Conservation (phyloP, 2,888 invertebrate species). For the Biston stratarius region DNA sequence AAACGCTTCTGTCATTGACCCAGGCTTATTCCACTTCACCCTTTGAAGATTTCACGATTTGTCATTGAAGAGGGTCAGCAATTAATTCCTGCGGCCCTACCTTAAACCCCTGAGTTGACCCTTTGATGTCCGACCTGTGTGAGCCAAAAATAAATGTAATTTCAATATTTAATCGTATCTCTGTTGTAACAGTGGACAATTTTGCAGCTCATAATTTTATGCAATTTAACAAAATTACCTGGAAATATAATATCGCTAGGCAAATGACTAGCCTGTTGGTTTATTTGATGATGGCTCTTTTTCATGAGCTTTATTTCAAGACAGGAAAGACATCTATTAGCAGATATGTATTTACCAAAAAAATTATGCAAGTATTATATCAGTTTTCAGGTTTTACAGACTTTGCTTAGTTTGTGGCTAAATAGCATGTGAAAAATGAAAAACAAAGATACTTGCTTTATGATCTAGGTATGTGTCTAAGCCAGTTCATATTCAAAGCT, state of each 20-base stretch:
- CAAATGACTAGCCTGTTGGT: no score
- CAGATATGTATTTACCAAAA: no score
- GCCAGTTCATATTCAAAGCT: no score
- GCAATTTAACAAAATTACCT: not conserved
- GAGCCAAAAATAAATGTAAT: constrained; percentile 14
- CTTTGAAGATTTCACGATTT: constrained; percentile 37
- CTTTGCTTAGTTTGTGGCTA: no score
- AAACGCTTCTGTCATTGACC: constrained; percentile 16
- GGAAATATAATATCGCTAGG: not conserved
- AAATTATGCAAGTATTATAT: no score
- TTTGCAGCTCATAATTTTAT: not conserved
- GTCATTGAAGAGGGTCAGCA: constrained; percentile 37
- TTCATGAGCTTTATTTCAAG: no score
- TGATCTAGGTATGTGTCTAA: no score
- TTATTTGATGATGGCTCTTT: no score
- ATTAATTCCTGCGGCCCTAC: constrained; percentile 30
- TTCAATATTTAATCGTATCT: constrained; percentile 10
- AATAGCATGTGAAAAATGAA: no score
- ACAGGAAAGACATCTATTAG: not conserved
- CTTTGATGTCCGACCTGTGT: constrained; percentile 23
- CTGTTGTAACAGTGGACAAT: not conserved
- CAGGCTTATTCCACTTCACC: constrained; percentile 21
- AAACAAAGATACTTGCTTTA: no score
- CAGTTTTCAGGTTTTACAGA: no score
- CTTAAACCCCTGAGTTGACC: constrained; percentile 20